Evolutionary conservation across 2,113 vertebrate genomes (phyloP), one percentile per base, ranked within the genome.

Genomic region (Phrynosoma blainvillii): DNA sequence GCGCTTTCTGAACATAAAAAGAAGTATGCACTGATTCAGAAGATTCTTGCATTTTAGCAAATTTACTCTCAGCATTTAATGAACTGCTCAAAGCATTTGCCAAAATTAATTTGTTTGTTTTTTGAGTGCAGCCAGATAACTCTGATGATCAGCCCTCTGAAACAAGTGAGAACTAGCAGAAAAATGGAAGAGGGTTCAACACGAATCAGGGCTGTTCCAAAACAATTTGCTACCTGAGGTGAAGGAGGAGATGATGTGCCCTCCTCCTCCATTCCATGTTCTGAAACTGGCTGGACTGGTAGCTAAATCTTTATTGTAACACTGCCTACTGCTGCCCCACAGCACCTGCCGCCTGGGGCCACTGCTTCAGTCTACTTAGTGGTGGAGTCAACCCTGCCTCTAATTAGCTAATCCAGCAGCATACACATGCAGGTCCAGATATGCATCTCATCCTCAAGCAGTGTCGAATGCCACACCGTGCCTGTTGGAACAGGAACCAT

Each of bases 401-500:
- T 54, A 83, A 84, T 56, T 68, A 77, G 42, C 62, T 30, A 84
- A 88, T 70, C 87, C 87, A 2, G 52, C 16, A 70, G 66, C 1
- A 6, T 36, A 70, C 9, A 14, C 40, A 36, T 27, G 47, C 74
- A 78, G 74, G 74, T 54, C 80, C 80, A 40, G 74, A 77, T 68
- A 42, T 8, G n/a, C 21, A 16, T 20, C 30, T 36, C 65, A 2
- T 70, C 9, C 59, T 27, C 42, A 84, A 54, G 42, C 52, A 40
- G 81, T 77, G 62, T 68, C 5, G 32, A 30, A n/a, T 40, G 62
- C 81, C 73, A 54, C 75, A 52, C 73, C 16, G 2, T 70, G 36
- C 81, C n/a, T 88, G 87, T 78, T 54, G 30, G 73, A 78, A 88
- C 87, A 84, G n/a, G 87, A 84, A 40, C 16, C 59, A 32, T 88